Conservation (phyloP, 2,888 invertebrate genomes). For the Polydrusus pterygomalis region DNA sequence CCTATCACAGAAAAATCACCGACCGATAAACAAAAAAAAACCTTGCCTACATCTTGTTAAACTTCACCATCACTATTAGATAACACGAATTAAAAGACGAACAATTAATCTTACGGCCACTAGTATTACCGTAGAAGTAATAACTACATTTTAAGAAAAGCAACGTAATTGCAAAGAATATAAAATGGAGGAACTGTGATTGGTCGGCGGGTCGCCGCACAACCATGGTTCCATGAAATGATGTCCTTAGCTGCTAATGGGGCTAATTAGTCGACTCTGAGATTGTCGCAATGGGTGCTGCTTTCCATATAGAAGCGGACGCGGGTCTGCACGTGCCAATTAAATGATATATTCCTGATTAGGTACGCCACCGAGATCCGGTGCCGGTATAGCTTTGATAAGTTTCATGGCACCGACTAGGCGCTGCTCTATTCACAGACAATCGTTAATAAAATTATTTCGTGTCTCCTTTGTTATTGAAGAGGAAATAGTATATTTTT, state of each 20-base stretch:
- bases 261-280: slow-evolving; percentile 68
- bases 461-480: neutral
- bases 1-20: slow-evolving; percentile 17
- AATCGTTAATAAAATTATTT: slow-evolving; percentile 20
- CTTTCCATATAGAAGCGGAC: slow-evolving; percentile 62
- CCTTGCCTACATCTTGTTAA: slow-evolving; percentile 26
- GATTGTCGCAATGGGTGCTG: slow-evolving; percentile 69
- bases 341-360: slow-evolving; percentile 65
- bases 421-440: slow-evolving; percentile 37
- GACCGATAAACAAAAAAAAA: slow-evolving; percentile 19
- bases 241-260: slow-evolving; percentile 67
- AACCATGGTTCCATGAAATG: slow-evolving; percentile 67
- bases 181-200: slow-evolving; percentile 63
- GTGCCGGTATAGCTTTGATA: slow-evolving; percentile 60
- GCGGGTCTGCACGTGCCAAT: slow-evolving; percentile 65
- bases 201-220: slow-evolving; percentile 61
- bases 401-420: slow-evolving; percentile 54
- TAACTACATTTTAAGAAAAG: slow-evolving; percentile 64
- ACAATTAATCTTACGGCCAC: slow-evolving; percentile 58
- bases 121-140: slow-evolving; percentile 62
- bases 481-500: no score
- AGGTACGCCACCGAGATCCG: slow-evolving; percentile 59
- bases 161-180: slow-evolving; percentile 61
- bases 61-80: neutral
- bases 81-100: slow-evolving; percentile 46